Evolutionary conservation across 1,140 invertebrate genomes (phyloP).

Genomic region (Harpegnathos saltator): DNA sequence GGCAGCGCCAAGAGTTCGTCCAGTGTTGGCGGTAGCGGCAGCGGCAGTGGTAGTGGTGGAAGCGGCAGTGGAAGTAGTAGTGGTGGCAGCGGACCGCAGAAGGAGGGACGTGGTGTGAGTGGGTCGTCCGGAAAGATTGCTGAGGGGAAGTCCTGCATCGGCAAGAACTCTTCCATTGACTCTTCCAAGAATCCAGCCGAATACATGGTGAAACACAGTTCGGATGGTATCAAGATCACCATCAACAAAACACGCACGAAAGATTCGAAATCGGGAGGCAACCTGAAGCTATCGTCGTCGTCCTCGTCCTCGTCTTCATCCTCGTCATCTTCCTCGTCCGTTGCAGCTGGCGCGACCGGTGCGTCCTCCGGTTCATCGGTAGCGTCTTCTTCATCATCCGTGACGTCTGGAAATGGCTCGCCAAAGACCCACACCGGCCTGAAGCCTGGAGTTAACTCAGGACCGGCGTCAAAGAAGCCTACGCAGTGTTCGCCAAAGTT

Average conservation of each 20-base stretch:
- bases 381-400: slow-evolving; percentile 21
- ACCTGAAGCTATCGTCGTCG: slow-evolving; percentile 78
- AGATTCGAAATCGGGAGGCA: slow-evolving; percentile 86
- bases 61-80: slow-evolving; percentile 70
- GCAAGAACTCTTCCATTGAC: slow-evolving; percentile 87
- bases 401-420: slow-evolving; percentile 84
- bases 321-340: slow-evolving; percentile 39
- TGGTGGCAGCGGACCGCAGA: slow-evolving; percentile 68
- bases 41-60: slow-evolving; percentile 68
- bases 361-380: slow-evolving; percentile 62
- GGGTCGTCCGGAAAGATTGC: slow-evolving; percentile 59
- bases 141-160: slow-evolving; percentile 85
- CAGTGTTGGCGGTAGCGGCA: slow-evolving; percentile 65
- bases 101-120: slow-evolving; percentile 70
- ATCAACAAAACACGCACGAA: slow-evolving; percentile 95
- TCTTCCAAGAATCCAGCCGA: slow-evolving; percentile 89
- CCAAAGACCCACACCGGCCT: slow-evolving; percentile 93
- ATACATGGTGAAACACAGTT: slow-evolving; percentile 94
- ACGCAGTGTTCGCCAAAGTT: slow-evolving; percentile 84
- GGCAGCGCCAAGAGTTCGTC: slow-evolving; percentile 74
- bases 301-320: slow-evolving; percentile 44
- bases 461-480: slow-evolving; percentile 92
- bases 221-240: slow-evolving; percentile 95
- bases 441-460: slow-evolving; percentile 93
- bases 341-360: slow-evolving; percentile 70